Evolutionary conservation across 1,140 invertebrate genomes (phyloP), one percentile per base, ranked within the genome.

Genomic region (Pantala flavescens): DNA sequence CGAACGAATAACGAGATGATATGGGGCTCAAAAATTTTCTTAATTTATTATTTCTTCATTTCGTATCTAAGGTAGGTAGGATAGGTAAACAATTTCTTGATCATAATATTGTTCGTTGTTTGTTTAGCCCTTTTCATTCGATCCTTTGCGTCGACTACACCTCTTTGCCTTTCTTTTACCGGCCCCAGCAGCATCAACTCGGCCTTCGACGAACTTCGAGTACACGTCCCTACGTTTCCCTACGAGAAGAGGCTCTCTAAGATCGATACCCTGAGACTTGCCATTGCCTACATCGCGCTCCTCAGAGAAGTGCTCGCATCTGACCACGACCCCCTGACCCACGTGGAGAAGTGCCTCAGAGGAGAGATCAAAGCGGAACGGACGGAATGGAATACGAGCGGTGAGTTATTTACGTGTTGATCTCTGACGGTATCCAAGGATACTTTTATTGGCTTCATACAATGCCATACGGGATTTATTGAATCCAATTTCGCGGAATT

Each of bases 221-320:
- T 93, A 75, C 95, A 98, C 83, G 96, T 99, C 76, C 97, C 97
- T 42, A 99, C 97, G 70, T 99, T 99, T 84, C 97, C 97, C 0
- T 99, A 98, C 81, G 97, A 99, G 84, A 98, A 98, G 82, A 85
- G 97, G 5, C 86, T 99, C 2, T 97, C 95, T 76, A 99, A 99
- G 85, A 98, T 99, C 76, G 97, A 99, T 84, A 98, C 97, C 0
- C 85, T 99, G 0, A 88, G 96, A 3, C 84, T 99, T 74, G 96
- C 97, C 21, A 98, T 98, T 74, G 95, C 96, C 0, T 99, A 99
- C 82, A 99, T 99, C 74, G 94, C 95, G 0, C 84, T 99, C 24
- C 87, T 99, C 0, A 84, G 92, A 75, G 96, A 98, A 82, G 88
- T 98, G 1, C 84, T 98, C 23, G 89, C 90, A n/a, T 93, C 94